phyloP scores from a whole-genome alignment of 2,113 vertebrate species.

The Neogobius melanostomus region DNA sequence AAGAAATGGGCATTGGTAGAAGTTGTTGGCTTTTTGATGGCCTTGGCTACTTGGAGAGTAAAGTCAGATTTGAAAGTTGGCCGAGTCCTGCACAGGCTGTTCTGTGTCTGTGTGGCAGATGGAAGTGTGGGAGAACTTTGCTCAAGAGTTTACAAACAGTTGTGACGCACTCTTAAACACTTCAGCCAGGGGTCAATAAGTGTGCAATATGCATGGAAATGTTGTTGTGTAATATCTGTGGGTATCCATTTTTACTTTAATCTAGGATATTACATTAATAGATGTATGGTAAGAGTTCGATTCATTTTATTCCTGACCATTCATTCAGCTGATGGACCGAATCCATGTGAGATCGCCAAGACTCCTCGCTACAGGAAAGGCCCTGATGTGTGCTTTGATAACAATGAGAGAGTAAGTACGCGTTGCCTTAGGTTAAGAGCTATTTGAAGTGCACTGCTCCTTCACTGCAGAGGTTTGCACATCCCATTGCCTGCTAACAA shows the following conservation, averaged over 20 bases:
- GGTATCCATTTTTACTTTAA: neutral
- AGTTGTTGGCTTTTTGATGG: neutral
- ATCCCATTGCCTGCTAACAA: slow-evolving; percentile 3
- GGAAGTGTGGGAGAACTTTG: slow-evolving; percentile 26
- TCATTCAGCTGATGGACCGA: slow-evolving; percentile 85
- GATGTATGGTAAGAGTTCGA: neutral
- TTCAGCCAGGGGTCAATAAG: slow-evolving; percentile 47
- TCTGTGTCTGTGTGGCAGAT: slow-evolving; percentile 46
- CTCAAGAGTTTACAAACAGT: slow-evolving; percentile 53
- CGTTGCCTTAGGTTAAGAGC: neutral
- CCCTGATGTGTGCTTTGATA: slow-evolving; percentile 88
- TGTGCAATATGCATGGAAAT: slow-evolving; percentile 17
- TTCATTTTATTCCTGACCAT: slow-evolving; percentile 74
- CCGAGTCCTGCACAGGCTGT: neutral
- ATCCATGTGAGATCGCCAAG: slow-evolving; percentile 86
- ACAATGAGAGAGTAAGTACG: slow-evolving; percentile 83
- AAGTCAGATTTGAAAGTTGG: slow-evolving; percentile 14
- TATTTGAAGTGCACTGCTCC: neutral
- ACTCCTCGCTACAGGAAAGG: slow-evolving; percentile 92
- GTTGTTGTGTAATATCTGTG: slow-evolving; percentile 33
- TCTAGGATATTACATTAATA: neutral
- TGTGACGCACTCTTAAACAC: slow-evolving; percentile 32
- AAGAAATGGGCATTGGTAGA: neutral
- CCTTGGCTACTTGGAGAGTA: neutral
- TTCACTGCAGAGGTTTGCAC: slow-evolving; percentile 3